A percentile compares a stretch with the other conserved stretches of the same genome.
Evolutionary conservation across 2,888 invertebrate genomes (phyloP).

Genomic region (Dynastes grantii): DNA sequence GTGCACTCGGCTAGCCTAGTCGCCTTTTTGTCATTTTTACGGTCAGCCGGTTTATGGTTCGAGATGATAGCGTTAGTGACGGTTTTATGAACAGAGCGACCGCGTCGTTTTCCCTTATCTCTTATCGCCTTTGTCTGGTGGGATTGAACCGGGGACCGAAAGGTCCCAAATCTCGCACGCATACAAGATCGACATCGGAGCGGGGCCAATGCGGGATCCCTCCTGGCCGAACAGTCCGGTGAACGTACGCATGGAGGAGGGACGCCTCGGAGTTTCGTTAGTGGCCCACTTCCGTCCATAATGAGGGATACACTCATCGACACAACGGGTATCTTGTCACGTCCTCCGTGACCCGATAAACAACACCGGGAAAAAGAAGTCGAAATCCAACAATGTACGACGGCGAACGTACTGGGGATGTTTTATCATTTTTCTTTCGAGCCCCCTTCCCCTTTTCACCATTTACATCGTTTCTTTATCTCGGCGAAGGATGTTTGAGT

Average conservation of each 20-base stretch:
- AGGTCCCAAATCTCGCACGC: slow-evolving; percentile 41
- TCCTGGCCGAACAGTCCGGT: slow-evolving; percentile 14
- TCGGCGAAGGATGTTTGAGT: slow-evolving; percentile 14
- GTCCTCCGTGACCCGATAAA: slow-evolving; percentile 43
- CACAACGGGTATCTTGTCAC: slow-evolving; percentile 45
- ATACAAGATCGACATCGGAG: slow-evolving; percentile 24
- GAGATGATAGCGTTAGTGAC: slow-evolving; percentile 68
- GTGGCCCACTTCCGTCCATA: slow-evolving; percentile 47
- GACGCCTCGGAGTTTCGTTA: slow-evolving; percentile 45
- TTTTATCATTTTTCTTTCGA: slow-evolving; percentile 23
- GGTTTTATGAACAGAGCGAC: slow-evolving; percentile 65
- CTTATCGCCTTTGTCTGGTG: slow-evolving; percentile 63
- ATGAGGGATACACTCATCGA: slow-evolving; percentile 41
- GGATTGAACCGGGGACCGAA: slow-evolving; percentile 57
- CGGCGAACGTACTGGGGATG: slow-evolving; percentile 2
- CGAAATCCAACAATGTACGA: slow-evolving; percentile 37
- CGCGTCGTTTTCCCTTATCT: slow-evolving; percentile 62
- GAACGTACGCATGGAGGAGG: neutral
- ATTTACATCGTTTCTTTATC: neutral
- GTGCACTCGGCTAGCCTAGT: slow-evolving; percentile 42
- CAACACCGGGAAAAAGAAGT: slow-evolving; percentile 43
- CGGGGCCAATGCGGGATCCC: slow-evolving; percentile 7
- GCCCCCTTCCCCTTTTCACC: neutral
- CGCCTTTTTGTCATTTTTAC: slow-evolving; percentile 67
- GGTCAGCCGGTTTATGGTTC: slow-evolving; percentile 68